phyloP scores from a whole-genome alignment of 2,797 vertebrate species.

The Sebastes taczanowskii region DNA sequence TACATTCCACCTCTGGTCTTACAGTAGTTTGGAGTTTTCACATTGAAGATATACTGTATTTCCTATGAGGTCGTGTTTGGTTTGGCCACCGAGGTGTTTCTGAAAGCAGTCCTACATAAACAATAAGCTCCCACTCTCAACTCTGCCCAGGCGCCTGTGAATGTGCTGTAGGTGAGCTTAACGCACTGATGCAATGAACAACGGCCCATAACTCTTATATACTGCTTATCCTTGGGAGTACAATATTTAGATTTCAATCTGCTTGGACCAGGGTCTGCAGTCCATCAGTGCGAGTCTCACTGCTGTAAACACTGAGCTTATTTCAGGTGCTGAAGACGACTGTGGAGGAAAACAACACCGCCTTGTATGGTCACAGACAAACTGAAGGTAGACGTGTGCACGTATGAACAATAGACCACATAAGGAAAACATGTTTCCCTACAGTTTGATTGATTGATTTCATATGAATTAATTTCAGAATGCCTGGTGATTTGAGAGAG shows the following conservation, averaged over 20 bases:
- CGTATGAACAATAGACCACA: background rate
- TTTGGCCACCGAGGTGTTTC: background rate
- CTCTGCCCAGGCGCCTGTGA: background rate
- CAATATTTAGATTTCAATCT: slow-evolving; percentile 83
- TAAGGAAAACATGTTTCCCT: background rate
- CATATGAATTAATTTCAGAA: background rate
- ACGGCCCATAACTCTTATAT: slow-evolving; percentile 51
- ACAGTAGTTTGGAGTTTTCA: background rate
- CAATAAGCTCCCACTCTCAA: slow-evolving; percentile 11
- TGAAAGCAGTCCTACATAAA: slow-evolving; percentile 7
- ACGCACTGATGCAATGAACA: slow-evolving; percentile 17
- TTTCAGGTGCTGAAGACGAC: slow-evolving; percentile 67
- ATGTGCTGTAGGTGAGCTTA: slow-evolving; percentile 34
- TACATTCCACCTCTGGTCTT: background rate
- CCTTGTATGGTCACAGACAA: slow-evolving; percentile 77
- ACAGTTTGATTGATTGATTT: background rate
- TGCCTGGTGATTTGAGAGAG: background rate
- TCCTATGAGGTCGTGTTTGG: background rate
- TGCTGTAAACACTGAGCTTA: slow-evolving; percentile 75
- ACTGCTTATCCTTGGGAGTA: slow-evolving; percentile 63
- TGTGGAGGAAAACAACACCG: slow-evolving; percentile 31
- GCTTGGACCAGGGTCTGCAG: slow-evolving; percentile 72
- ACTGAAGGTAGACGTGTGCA: slow-evolving; percentile 1
- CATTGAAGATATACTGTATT: background rate
- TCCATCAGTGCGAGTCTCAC: slow-evolving; percentile 66